phyloP scores from a whole-genome alignment of 2,113 vertebrate genomes.

The Chloropsis cyanopogon region DNA sequence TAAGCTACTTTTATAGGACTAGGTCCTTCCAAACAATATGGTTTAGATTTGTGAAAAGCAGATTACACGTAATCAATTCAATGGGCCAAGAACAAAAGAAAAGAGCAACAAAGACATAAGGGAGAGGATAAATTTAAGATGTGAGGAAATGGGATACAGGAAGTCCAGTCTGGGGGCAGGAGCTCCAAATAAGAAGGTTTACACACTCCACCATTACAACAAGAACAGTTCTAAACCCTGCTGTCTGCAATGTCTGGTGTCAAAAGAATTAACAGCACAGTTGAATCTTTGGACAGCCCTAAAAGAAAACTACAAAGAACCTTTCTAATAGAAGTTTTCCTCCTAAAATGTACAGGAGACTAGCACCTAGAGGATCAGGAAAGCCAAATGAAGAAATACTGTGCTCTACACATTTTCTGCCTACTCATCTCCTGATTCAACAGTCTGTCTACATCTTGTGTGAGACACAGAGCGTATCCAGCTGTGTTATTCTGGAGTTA shows the following conservation, averaged over 20 bases:
- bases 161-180: not conserved
- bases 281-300: not conserved
- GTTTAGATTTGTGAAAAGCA: not conserved
- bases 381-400: not conserved
- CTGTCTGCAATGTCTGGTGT: not conserved
- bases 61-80: not conserved
- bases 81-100: not conserved
- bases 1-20: not conserved
- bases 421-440: not conserved
- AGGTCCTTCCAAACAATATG: not conserved
- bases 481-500: not conserved
- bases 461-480: not conserved
- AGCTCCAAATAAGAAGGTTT: not conserved
- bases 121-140: not conserved
- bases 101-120: not conserved
- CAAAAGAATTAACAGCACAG: not conserved
- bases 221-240: not conserved
- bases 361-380: not conserved
- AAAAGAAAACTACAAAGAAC: not conserved
- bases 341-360: not conserved
- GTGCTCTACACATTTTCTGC: not conserved
- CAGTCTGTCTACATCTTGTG: not conserved
- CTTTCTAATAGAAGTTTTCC: not conserved
- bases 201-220: not conserved
- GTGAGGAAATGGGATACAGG: not conserved